Evolutionary conservation across 30 jellyfish, hydroid and myxozoan genomes (phyloP), one percentile per base, ranked within the genome.

Genomic region (Aurelia aurita complex sp. Pacific): DNA sequence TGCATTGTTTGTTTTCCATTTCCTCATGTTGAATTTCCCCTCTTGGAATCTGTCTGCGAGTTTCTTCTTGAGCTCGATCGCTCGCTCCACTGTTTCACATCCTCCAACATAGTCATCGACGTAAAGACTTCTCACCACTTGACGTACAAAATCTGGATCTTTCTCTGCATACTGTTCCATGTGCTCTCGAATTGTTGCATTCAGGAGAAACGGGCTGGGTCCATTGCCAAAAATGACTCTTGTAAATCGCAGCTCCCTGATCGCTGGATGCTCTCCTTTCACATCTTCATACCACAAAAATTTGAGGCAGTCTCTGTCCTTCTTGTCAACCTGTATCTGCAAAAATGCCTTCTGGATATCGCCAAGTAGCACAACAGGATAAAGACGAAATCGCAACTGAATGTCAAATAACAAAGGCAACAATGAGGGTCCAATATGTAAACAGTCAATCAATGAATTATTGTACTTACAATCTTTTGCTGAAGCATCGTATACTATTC

Each of bases 181-280:
- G 34, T 82, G 89, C 67, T 52, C 40, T 81, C 77, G 61, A 42
- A 81, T 65, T 4, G 87, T 68, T 42, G 91, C 91, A 32, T 75
- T 64, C 32, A 81, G 91, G 15, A 82, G 79, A 18, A 83, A 83
- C 17, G 88, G 92, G 73, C 88, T 69, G 38, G 92, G 36, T 51
- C 79, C 64, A 32, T 16, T 13, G n/a, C 79, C 88, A 73, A 69
- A 83, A 71, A 67, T 38, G 33, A 83, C 79, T 51, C 73, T 83
- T 17, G 80, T 60, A 72, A 83, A 83, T 12, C 80, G 69, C 81
- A 57, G 57, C 12, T 19, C 60, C 5, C 54, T 43, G 1, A 43
- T 43, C 11, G 5, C 54, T 43, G 54, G 54, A 10, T 43, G 73
- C 14, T 63, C 73, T 63, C 1, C 38, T 63, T 63, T 63, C 11